Conservation (phyloP, 2,888 invertebrate genomes). For the Nomada lathburiana region DNA sequence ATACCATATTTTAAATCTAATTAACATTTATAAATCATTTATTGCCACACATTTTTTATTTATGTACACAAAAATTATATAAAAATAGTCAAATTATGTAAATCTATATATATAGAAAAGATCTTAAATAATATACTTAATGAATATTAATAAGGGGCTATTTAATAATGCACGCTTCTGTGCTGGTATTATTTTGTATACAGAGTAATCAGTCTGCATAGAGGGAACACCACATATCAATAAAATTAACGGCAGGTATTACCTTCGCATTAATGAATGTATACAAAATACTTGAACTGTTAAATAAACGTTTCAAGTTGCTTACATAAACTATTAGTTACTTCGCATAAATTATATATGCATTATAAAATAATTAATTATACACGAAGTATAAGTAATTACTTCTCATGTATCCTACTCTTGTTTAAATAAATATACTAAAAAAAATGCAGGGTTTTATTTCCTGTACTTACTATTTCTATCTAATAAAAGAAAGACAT, state of each 20-base stretch:
- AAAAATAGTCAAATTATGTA: constrained; percentile 75
- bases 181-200: constrained; percentile 72
- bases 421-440: constrained; percentile 2
- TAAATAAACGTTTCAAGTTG: constrained; percentile 3
- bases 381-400: constrained; percentile 2
- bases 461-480: background rate
- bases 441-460: background rate
- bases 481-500: background rate
- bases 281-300: constrained; percentile 6
- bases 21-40: constrained; percentile 70
- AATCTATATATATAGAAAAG: constrained; percentile 62
- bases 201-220: constrained; percentile 70
- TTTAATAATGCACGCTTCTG: constrained; percentile 34
- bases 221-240: constrained; percentile 17
- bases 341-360: constrained; percentile 4
- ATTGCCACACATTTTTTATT: constrained; percentile 62
- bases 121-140: constrained; percentile 66
- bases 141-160: constrained; percentile 42
- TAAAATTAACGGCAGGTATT: constrained; percentile 8
- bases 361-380: background rate
- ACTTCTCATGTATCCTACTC: constrained; percentile 3
- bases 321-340: background rate
- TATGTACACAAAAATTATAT: constrained; percentile 78
- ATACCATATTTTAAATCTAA: constrained; percentile 58
- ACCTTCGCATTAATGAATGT: constrained; percentile 18